Evolutionary conservation across 2,797 vertebrate genomes (phyloP).

Genomic region (Lepus oiostolus): DNA sequence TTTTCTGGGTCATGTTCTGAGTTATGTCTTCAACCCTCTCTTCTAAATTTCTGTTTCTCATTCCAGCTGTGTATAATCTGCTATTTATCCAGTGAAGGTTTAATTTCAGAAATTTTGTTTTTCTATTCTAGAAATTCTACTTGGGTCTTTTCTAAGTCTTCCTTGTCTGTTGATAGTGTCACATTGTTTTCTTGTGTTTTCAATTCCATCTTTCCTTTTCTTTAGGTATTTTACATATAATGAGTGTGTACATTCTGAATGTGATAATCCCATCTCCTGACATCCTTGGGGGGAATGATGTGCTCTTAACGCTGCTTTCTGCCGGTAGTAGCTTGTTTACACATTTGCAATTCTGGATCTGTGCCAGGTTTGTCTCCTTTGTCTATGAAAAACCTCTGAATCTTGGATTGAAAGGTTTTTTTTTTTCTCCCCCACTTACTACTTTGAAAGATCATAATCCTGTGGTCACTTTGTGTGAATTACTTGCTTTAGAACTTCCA

Average conservation of each 20-base stretch:
- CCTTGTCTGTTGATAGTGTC: background rate
- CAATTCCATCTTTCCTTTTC: background rate
- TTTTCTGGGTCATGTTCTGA: background rate
- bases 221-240: slow-evolving; percentile 1
- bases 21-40: background rate
- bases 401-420: background rate
- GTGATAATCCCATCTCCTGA: background rate
- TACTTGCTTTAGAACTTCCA: slow-evolving; percentile 45
- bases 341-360: background rate
- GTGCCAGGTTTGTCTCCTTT: background rate
- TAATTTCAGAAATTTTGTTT: background rate
- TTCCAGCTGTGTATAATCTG: background rate
- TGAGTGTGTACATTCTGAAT: background rate
- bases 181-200: slow-evolving; percentile 2
- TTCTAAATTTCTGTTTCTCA: background rate
- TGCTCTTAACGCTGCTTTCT: background rate
- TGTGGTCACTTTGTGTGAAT: background rate
- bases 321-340: background rate
- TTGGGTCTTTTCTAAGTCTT: background rate
- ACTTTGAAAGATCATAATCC: background rate
- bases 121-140: slow-evolving; percentile 20
- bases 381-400: background rate
- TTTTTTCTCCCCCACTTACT: background rate
- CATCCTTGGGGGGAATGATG: background rate
- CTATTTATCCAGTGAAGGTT: background rate